A percentile compares a stretch with the other conserved stretches of the same genome.
phyloP scores from a whole-genome alignment of 2,888 invertebrate species.

The Trachelus iudaicus region DNA sequence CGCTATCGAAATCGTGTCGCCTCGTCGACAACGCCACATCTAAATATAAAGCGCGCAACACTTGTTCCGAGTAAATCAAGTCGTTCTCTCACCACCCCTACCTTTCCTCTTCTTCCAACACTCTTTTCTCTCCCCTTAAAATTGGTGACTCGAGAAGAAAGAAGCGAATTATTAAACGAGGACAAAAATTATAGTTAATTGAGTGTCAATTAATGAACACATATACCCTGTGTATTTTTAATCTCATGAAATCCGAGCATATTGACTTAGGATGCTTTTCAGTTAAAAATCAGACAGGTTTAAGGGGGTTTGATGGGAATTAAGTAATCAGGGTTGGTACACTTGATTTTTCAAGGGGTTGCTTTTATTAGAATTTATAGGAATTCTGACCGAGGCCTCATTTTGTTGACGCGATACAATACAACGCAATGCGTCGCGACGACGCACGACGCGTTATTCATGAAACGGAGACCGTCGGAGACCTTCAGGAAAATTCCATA shows the following conservation, averaged over 20 bases:
- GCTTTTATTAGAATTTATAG: neutral
- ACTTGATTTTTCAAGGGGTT: neutral
- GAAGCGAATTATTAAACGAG: neutral
- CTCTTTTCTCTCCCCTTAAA: neutral
- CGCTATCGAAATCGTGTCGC: conserved; percentile 12
- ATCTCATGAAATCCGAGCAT: neutral
- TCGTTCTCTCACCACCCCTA: neutral
- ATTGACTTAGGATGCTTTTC: neutral
- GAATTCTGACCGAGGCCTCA: neutral
- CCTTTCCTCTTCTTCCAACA: neutral
- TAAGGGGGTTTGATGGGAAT: neutral
- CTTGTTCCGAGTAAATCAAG: conserved; percentile 61
- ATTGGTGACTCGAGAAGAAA: neutral
- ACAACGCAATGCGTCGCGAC: neutral
- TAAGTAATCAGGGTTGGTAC: neutral
- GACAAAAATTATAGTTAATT: neutral
- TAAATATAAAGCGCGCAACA: conserved; percentile 59
- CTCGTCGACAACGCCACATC: conserved; percentile 35
- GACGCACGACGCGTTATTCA: conserved; percentile 3
- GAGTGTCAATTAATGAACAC: neutral
- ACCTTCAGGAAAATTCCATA: conserved; percentile 37
- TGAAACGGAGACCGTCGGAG: conserved; percentile 28
- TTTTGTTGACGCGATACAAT: neutral
- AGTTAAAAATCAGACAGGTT: neutral
- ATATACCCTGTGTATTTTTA: neutral